Base-by-base conservation (phyloP, 2,888 invertebrate genomes). In the Chrysodeixis includens region DNA sequence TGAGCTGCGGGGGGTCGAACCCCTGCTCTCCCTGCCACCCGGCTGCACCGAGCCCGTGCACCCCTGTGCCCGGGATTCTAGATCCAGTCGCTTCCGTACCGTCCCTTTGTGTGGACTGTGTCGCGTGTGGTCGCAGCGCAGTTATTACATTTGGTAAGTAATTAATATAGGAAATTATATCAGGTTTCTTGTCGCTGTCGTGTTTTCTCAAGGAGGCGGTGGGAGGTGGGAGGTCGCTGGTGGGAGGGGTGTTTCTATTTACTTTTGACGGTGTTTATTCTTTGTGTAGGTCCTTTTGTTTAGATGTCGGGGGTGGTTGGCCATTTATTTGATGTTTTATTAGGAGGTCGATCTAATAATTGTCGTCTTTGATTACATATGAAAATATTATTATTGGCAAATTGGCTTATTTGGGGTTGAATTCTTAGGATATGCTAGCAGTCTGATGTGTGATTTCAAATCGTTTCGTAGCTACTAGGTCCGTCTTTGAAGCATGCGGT, bases 51-150 rank as follows among this genome's bases (percentile, higher is more conserved):
- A 14, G 30, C 40, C 30, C 16, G 8, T 30, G 56, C 63, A 26
- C 51, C 35, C 56, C 54, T 65, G 77, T 72, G 54, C 40, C 14
- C 5, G 4, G 14, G 40, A 5, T 40, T 40, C n/a, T 40, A n/a
- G n/a, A 40, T 5, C 6, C 40, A 40, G 40, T 40, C 40, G n/a
- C 6, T 40, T 5, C n/a, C 40, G 40, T 5, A 40, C n/a, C 40
- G 40, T 40, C 40, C 40, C n/a, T 40, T n/a, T 40, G 40, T 40
- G 40, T 6, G 40, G 40, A 40, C 40, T 40, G 40, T 40, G 40
- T 40, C 40, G 40, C 40, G 40, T 40, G 40, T 40, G 14, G 40
- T n/a, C 4, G n/a, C n/a, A n/a, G n/a, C n/a, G 40, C 40, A 40
- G 40, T n/a, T 14, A n/a, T 40, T 40, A n/a, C 7, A n/a, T 40